Evolutionary conservation across 2,888 invertebrate genomes (phyloP).

Genomic region (Margaritifera margaritifera): DNA sequence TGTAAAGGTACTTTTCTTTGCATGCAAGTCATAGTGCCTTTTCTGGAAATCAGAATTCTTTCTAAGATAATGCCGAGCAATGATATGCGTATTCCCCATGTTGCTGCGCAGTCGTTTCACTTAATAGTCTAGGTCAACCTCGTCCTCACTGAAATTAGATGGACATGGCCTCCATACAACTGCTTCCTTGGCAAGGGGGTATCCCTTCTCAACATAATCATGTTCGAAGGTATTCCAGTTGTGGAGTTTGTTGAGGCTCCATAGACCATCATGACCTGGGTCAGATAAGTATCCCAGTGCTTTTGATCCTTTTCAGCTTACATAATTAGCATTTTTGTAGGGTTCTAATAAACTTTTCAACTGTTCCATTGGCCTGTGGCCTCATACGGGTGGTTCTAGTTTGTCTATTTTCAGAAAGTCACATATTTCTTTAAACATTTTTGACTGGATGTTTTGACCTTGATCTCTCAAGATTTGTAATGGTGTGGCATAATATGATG

Average conservation of each 20-base stretch:
- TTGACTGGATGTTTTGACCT: too few species aligned
- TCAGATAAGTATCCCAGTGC: slow-evolving; percentile 50
- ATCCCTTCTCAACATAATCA: slow-evolving; percentile 12
- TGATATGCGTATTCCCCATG: slow-evolving; percentile 10
- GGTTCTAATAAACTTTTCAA: slow-evolving; percentile 45
- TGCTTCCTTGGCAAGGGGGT: slow-evolving; percentile 24
- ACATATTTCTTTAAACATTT: slow-evolving; percentile 19
- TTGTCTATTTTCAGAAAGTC: slow-evolving; percentile 19
- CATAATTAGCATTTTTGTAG: slow-evolving; percentile 29
- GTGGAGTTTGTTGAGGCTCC: slow-evolving; percentile 24
- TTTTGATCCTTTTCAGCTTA: slow-evolving; percentile 34
- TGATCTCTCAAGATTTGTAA: too few species aligned
- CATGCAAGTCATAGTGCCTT: slow-evolving; percentile 15
- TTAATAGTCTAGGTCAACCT: slow-evolving; percentile 5
- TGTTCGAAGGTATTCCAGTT: slow-evolving; percentile 29
- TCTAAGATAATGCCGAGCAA: slow-evolving; percentile 18
- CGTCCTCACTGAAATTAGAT: too few species aligned
- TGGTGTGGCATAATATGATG: slow-evolving; percentile 25
- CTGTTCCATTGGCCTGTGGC: slow-evolving; percentile 34
- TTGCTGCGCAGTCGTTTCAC: slow-evolving; percentile 6
- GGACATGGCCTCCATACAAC: slow-evolving; percentile 1
- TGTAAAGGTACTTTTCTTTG: slow-evolving; percentile 1
- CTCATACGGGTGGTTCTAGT: slow-evolving; percentile 1
- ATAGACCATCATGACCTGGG: slow-evolving; percentile 32
- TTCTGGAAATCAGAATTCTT: slow-evolving; percentile 16